Percentiles rank a stretch among this genome's conserved stretches.
phyloP scores from a whole-genome alignment of 2,113 vertebrate genomes.

The Australoheros scitulus region DNA sequence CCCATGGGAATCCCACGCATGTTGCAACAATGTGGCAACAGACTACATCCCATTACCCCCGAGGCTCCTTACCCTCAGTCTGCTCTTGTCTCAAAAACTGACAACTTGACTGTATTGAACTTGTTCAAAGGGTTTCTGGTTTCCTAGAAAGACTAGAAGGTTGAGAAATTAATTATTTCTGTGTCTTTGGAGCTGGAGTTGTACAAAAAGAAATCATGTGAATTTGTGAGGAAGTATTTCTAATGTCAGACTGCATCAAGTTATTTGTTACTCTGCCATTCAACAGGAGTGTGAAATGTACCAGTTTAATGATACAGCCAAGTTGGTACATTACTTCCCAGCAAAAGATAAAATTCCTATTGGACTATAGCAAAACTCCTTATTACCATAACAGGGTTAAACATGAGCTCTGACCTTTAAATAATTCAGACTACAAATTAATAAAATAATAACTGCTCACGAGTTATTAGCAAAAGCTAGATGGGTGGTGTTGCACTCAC shows the following conservation, averaged over 20 bases:
- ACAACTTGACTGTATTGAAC: conserved; percentile 63
- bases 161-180: conserved; percentile 55
- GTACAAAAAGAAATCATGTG: neutral
- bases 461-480: neutral
- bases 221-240: conserved; percentile 3
- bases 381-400: neutral
- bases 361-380: neutral
- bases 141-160: conserved; percentile 50
- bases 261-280: conserved; percentile 1
- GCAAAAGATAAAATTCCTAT: neutral
- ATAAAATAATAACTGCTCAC: neutral
- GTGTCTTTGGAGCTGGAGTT: conserved; percentile 35
- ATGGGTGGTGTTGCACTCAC: neutral
- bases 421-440: neutral
- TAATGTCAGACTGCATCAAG: neutral
- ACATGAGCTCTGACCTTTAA: conserved; percentile 12
- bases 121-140: conserved; percentile 60
- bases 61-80: conserved; percentile 70
- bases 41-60: conserved; percentile 61
- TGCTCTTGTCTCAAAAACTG: conserved; percentile 64
- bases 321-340: neutral
- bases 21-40: conserved; percentile 76
- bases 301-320: neutral
- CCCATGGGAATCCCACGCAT: conserved; percentile 68
- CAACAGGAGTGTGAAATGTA: neutral